A percentile compares a stretch with the other conserved stretches of the same genome.
Conservation (phyloP, 2,888 invertebrate genomes). For the Nesidiocoris tenuis region DNA sequence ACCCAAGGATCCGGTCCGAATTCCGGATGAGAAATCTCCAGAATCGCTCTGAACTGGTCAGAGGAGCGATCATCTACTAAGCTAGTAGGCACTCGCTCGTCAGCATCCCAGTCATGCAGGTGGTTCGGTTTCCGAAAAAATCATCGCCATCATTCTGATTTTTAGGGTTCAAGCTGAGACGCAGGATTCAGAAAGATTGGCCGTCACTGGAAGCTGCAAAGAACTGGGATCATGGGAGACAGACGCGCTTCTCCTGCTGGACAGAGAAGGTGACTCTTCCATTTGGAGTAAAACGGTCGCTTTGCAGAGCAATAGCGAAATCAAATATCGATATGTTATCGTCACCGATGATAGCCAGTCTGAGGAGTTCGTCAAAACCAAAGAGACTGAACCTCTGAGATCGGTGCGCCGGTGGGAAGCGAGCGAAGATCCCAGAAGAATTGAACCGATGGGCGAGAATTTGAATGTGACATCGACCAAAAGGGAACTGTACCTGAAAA, state of each 20-base stretch:
- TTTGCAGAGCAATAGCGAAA: not conserved
- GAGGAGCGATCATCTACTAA: too few relatives aligned
- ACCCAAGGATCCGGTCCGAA: too few relatives aligned
- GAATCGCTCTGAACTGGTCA: too few relatives aligned
- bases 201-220: constrained; percentile 16
- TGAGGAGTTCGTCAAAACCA: not conserved
- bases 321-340: constrained; percentile 21
- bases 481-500: constrained; percentile 9
- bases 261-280: constrained; percentile 6
- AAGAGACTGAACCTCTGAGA: not conserved
- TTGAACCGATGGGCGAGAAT: not conserved
- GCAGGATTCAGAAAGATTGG: constrained; percentile 7
- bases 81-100: too few relatives aligned
- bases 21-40: too few relatives aligned
- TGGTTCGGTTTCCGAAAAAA: too few relatives aligned
- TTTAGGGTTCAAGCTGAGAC: constrained; percentile 19
- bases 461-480: not conserved
- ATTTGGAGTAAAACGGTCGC: constrained; percentile 9
- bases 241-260: constrained; percentile 1
- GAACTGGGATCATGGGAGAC: constrained; percentile 19
- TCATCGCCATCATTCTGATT: not conserved
- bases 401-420: constrained; percentile 31
- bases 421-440: not conserved
- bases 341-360: constrained; percentile 7
- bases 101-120: too few relatives aligned